Base-by-base conservation (phyloP, 2,888 invertebrate species). In the Mimumesa dahlbomi region DNA sequence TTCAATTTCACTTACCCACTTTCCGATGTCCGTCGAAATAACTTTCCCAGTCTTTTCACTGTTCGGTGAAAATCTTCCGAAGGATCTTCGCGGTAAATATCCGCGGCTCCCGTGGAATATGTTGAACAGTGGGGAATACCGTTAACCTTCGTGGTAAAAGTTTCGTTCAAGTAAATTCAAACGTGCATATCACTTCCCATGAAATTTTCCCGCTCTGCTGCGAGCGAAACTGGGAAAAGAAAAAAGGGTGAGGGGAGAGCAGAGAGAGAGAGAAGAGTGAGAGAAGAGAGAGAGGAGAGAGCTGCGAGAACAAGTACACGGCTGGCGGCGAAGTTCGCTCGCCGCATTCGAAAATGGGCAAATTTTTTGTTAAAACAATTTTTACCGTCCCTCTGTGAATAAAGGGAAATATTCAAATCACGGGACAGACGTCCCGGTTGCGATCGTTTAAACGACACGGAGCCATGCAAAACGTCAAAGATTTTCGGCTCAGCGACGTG, bases 161-260 rank as follows among this genome's bases (percentile, higher is more conserved):
- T 66, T 54, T 65, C 49, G 9, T 19, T 14, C 45, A 52, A 59
- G 46, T 40, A 59, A 52, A 59, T 65, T 46, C 34, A 46, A 53
- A 53, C 46, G 31, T 16, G 40, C 52, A 50, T 49, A 43, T 25
- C 18, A 48, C 42, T 16, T 25, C 11, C 19, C 31, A 11, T 22
- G 38, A 50, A 29, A 40, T 22, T 16, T 43, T 14, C 16, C 25
- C 25, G 22, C 46, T 49, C 40, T 25, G 29, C 11, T 16, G 13
- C 2, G 16, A 5, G 11, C 5, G 6, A 13, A n/a, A 3, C 25
- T 13, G 34, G 54, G 62, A 45, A 56, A 18, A 43, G 16, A 54
- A 38, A 43, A 49, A 49, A 25, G 25, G 36, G 14, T 16, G 14
- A 18, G 22, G 5, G 1, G n/a, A n/a, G n/a, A n/a, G n/a, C n/a